These are phyloP conservation scores for Sterna hirundo DNA, from an alignment of 2,113 vertebrate species.

Conservation along the genomic window DNA sequence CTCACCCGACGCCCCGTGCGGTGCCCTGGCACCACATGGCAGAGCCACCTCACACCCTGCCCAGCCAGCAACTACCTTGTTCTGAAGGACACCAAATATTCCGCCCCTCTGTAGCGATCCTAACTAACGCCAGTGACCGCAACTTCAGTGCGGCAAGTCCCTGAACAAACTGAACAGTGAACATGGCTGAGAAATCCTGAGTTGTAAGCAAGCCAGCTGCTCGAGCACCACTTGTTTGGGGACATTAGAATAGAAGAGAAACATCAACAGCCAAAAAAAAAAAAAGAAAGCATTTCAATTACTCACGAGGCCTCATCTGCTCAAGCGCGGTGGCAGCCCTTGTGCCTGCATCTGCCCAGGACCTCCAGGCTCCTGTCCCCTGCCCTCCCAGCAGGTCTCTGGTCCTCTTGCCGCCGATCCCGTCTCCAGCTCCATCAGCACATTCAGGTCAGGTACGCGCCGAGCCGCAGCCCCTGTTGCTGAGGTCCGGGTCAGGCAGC, in stretches of 20 bases:
- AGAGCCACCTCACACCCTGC: background rate
- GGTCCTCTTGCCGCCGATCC: background rate
- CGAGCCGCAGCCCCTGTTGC: background rate
- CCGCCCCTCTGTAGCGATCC: background rate
- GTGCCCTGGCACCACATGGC: background rate
- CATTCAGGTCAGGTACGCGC: fast-evolving
- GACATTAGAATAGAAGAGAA: background rate
- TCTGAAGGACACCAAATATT: too few species aligned
- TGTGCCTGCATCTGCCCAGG: fast-evolving
- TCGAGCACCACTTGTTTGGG: background rate
- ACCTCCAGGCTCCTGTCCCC: background rate
- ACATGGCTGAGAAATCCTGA: background rate
- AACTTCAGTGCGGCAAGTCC: background rate
- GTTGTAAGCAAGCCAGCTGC: background rate
- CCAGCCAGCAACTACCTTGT: background rate
- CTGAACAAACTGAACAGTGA: background rate
- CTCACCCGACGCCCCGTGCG: fast-evolving
- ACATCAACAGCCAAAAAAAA: background rate
- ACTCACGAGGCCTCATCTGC: background rate
- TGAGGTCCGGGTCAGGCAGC: background rate
- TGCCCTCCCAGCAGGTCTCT: background rate
- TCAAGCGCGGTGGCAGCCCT: background rate
- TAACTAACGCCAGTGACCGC: background rate
- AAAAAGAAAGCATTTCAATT: background rate
- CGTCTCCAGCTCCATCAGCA: background rate